Base-by-base conservation (phyloP, 2,888 invertebrate species). In the Drosophila algonquin region DNA sequence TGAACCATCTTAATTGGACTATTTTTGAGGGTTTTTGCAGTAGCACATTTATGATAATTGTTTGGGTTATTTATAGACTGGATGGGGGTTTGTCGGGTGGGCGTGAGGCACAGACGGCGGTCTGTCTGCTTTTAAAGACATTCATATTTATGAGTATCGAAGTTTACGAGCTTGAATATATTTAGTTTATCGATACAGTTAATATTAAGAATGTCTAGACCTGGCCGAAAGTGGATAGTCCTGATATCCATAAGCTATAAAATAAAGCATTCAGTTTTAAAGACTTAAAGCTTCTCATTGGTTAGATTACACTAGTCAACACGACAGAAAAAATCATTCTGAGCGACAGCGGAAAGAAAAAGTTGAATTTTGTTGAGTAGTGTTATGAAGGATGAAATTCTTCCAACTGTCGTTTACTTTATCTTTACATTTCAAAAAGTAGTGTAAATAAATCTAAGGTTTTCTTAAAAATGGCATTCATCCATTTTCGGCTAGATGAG, bases 11-110 rank as follows among this genome's bases (percentile, higher is more conserved):
- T 54, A 83, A 83, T 83, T 83, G 70, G 46, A 35, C 54, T 35
- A 63, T 56, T 76, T 64, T 50, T 51, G 18, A 16, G 45, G 21
- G 40, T 60, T 51, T 21, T 53, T 14, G 45, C 56, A 76, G 62
- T 50, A 44, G 48, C 56, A 68, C 70, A 69, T 81, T 84, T 79
- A 75, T 81, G 82, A 77, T 79, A 79, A 81, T 81, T 67, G 58
- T 35, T 30, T 56, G 44, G 35, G 57, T 46, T 62, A 52, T 47
- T 50, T 47, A 59, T 51, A 55, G 30, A 45, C 48, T 45, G 10
- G 21, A 44, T 18, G 18, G 12, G 68, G 46, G 27, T 24, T 7
- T 32, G 35, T 30, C n/a, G 18, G 16, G 40, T 12, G 12, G 35
- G 47, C 61, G 21, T 63, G 61, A 27, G 47, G 47, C 14, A 24